A percentile compares a stretch with the other conserved stretches of the same genome.
phyloP scores from a whole-genome alignment of 1,140 invertebrate species.

The Nasonia vitripennis region DNA sequence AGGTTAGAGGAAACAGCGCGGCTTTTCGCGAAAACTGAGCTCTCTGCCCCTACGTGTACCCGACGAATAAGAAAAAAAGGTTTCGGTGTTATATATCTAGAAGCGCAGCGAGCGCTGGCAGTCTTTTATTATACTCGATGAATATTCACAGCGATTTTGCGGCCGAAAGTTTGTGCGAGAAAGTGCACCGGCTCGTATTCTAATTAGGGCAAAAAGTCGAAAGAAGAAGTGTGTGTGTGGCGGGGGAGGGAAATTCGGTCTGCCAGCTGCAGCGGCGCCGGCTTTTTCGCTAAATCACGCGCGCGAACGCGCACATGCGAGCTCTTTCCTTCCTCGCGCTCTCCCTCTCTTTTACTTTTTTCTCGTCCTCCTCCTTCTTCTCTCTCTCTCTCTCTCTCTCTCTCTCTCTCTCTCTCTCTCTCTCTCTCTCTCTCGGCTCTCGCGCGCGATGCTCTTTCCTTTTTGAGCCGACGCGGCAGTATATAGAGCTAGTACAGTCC shows the following conservation, averaged over 20 bases:
- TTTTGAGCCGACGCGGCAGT: neutral
- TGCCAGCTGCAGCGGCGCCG: neutral
- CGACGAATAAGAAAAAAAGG: neutral
- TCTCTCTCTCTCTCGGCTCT: neutral
- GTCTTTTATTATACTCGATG: slow-evolving; percentile 62
- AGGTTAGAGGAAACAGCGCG: neutral
- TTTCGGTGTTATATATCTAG: neutral
- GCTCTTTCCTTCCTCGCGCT: neutral
- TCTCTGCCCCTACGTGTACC: too few relatives aligned
- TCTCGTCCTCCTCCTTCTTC: neutral
- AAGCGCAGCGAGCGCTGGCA: neutral
- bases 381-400: neutral
- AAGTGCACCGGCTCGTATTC: slow-evolving; percentile 54
- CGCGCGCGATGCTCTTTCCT: neutral
- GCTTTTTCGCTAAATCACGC: slow-evolving; percentile 23
- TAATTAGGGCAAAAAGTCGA: slow-evolving; percentile 60
- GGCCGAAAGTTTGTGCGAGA: slow-evolving; percentile 57
- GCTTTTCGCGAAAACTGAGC: neutral
- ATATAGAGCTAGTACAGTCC: neutral
- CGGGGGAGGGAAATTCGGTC: neutral
- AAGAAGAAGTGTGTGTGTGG: neutral
- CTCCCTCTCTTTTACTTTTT: neutral
- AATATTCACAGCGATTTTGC: slow-evolving; percentile 66
- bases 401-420: neutral
- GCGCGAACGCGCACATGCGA: slow-evolving; percentile 18